A percentile compares a stretch with the other conserved stretches of the same genome.
Conservation (phyloP, 2,797 vertebrate genomes). For the Prunella strophiata region DNA sequence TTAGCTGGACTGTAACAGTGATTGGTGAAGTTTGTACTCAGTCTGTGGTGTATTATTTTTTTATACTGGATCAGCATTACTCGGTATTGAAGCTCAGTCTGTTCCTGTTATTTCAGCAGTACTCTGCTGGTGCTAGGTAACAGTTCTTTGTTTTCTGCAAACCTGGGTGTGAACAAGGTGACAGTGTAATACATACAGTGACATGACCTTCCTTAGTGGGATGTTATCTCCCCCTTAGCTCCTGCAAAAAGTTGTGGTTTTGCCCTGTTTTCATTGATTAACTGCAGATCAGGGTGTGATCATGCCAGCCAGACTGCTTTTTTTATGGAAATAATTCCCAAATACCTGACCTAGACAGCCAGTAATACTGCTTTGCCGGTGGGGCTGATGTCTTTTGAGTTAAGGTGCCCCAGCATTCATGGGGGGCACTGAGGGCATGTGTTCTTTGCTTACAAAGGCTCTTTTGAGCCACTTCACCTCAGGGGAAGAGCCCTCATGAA, state of each 20-base stretch:
- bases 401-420: neutral
- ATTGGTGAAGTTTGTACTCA: neutral
- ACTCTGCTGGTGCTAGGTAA: neutral
- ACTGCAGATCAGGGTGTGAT: neutral
- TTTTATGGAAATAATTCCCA: neutral
- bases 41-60: neutral
- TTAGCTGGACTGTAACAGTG: neutral
- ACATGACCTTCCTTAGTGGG: neutral
- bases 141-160: constrained; percentile 30
- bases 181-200: neutral
- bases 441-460: neutral
- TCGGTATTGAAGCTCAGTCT: neutral
- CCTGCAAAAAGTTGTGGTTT: neutral
- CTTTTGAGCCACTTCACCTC: neutral
- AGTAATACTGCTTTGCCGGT: neutral
- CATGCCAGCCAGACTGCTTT: neutral
- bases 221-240: neutral
- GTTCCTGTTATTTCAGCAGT: constrained; percentile 10
- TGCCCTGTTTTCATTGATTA: neutral
- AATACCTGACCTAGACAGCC: neutral
- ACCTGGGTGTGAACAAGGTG: neutral
- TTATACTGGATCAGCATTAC: neutral
- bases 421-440: neutral
- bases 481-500: neutral
- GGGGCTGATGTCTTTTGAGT: neutral